Conservation (phyloP, 2,888 invertebrate species). For the Diogma glabrata region DNA sequence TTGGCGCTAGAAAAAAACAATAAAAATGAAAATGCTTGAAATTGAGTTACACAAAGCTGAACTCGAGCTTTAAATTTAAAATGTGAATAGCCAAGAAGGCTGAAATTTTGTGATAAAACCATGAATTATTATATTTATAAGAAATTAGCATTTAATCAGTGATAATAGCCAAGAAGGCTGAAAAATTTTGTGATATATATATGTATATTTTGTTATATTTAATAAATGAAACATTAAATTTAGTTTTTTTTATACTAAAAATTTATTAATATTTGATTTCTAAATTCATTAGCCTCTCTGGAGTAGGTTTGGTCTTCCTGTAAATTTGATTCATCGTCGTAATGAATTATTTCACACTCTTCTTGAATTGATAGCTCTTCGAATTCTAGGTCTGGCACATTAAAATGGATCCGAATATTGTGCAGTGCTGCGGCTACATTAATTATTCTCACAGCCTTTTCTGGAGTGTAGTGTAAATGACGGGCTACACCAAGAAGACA, state of each 20-base stretch:
- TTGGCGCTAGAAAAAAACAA: neutral
- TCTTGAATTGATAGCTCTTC: neutral
- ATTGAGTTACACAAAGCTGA: conserved; percentile 1
- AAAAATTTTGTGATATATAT: no score
- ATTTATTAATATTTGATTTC: neutral
- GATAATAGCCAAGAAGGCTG: no score
- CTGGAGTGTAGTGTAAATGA: neutral
- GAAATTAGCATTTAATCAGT: neutral
- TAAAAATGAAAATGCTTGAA: neutral
- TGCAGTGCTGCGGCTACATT: no score
- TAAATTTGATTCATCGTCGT: neutral
- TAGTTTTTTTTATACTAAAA: neutral
- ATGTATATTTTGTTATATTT: no score
- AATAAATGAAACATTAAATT: no score
- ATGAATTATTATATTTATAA: neutral
- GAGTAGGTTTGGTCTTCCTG: neutral
- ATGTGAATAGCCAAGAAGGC: conserved; percentile 2
- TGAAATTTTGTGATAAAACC: conserved; percentile 2
- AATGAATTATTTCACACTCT: no score
- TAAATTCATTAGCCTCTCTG: neutral
- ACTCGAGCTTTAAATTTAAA: conserved; percentile 5
- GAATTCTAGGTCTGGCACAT: neutral
- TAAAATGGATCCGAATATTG: neutral
- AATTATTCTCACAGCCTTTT: neutral
- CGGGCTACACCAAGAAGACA: neutral